phyloP scores from a whole-genome alignment of 2,888 invertebrate genomes.

The Ichneumoninae sp. region DNA sequence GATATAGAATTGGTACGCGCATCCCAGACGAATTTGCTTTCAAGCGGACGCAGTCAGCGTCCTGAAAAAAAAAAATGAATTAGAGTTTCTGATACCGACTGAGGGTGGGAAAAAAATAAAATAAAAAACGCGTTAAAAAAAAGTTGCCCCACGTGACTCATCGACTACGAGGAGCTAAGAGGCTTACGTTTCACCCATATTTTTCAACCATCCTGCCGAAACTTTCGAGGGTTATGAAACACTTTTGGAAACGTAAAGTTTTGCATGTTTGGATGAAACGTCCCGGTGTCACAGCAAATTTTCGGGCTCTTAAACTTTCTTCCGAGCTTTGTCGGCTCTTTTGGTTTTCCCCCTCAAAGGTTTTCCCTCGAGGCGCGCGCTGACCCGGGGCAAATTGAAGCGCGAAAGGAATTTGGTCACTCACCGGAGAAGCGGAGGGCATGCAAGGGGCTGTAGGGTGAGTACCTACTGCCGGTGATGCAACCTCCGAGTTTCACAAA shows the following conservation, averaged over 20 bases:
- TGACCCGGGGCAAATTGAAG: conserved; percentile 18
- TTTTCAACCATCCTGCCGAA: not conserved
- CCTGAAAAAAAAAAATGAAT: not conserved
- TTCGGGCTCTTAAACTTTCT: not conserved
- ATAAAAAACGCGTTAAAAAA: not conserved
- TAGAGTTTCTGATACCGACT: too few relatives aligned
- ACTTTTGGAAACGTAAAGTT: not conserved
- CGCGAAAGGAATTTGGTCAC: conserved; percentile 46
- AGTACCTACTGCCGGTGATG: conserved; percentile 10
- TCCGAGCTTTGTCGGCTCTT: not conserved
- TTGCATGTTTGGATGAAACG: not conserved
- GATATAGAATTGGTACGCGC: too few relatives aligned
- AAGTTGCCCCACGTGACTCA: not conserved
- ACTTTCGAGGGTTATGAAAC: not conserved
- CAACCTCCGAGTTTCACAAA: conserved; percentile 25
- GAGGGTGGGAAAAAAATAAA: too few relatives aligned
- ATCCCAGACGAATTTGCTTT: too few relatives aligned
- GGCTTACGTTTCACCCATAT: not conserved
- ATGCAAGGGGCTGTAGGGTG: not conserved
- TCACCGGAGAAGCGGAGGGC: conserved; percentile 5
- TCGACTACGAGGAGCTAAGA: not conserved
- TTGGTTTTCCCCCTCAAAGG: not conserved
- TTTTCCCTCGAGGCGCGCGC: conserved; percentile 22
- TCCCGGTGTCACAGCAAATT: conserved; percentile 3
- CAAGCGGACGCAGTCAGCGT: not conserved